Evolutionary conservation across 1,140 invertebrate genomes (phyloP).

Genomic region (Drosophila pandora): DNA sequence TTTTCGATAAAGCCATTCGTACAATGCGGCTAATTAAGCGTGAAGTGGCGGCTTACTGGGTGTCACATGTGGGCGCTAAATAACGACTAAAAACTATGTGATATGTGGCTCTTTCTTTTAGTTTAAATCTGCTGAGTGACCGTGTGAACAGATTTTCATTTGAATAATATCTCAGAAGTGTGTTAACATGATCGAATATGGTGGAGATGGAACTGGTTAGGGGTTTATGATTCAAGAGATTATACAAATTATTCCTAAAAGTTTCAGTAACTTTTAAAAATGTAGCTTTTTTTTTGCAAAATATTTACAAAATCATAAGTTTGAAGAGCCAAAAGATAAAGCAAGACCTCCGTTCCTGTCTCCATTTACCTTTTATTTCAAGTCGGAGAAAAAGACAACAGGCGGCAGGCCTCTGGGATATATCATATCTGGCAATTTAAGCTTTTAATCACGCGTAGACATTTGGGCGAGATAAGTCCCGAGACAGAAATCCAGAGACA

Average conservation of each 20-base stretch:
- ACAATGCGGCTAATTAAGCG: slow-evolving; percentile 72
- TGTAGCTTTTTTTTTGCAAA: too few species aligned
- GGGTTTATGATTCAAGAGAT: background rate
- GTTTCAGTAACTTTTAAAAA: too few species aligned
- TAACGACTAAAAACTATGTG: slow-evolving; percentile 12
- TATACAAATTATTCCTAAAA: background rate
- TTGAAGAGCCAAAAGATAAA: too few species aligned
- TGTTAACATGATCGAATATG: background rate
- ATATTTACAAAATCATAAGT: too few species aligned
- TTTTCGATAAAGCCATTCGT: slow-evolving; percentile 64
- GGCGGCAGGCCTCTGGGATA: slow-evolving; percentile 19
- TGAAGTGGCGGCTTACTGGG: slow-evolving; percentile 65
- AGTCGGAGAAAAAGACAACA: slow-evolving; percentile 4
- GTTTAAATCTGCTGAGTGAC: slow-evolving; percentile 1
- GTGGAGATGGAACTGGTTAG: background rate
- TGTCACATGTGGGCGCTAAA: slow-evolving; percentile 58
- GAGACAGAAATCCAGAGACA: slow-evolving; percentile 10
- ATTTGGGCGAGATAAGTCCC: slow-evolving; percentile 68
- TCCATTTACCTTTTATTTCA: background rate
- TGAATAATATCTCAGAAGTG: slow-evolving; percentile 24
- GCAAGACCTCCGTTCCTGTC: too few species aligned
- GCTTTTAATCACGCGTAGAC: slow-evolving; percentile 80
- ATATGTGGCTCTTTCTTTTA: background rate
- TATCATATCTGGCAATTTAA: slow-evolving; percentile 79
- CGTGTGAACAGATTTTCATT: slow-evolving; percentile 38